These are phyloP conservation scores for Micrastur ruficollis DNA, from an alignment of 2,797 vertebrate species.

Conservation along the genomic window DNA sequence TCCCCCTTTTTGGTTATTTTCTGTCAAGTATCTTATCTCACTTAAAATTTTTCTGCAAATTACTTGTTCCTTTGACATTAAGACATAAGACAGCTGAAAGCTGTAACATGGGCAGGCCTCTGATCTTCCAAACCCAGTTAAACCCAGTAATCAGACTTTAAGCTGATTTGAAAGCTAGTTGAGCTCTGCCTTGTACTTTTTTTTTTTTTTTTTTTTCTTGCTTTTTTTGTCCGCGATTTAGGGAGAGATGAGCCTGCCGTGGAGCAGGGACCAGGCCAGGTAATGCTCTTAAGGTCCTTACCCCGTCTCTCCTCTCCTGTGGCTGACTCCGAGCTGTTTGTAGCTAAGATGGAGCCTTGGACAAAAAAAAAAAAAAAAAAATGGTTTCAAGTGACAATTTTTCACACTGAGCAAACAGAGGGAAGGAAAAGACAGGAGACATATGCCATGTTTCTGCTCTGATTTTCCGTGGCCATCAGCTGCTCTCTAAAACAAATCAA, in stretches of 20 bases:
- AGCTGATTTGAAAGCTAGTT: conserved; percentile 40
- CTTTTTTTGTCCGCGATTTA: conserved; percentile 26
- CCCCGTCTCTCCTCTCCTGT: neutral
- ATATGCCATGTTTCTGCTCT: neutral
- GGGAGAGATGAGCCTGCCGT: neutral
- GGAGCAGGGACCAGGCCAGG: conserved; percentile 3
- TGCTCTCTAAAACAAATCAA: neutral
- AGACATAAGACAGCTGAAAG: conserved; percentile 11
- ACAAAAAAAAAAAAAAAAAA: neutral
- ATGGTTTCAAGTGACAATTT: neutral
- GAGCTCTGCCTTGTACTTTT: conserved; percentile 13
- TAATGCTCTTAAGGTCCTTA: conserved; percentile 1
- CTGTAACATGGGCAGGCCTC: neutral
- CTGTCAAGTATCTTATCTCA: conserved; percentile 21
- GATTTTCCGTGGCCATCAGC: conserved; percentile 1
- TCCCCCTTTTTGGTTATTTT: neutral
- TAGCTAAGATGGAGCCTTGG: neutral
- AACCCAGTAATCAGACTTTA: conserved; percentile 48
- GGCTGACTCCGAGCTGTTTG: neutral
- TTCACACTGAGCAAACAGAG: neutral
- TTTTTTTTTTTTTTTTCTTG: no score
- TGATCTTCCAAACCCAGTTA: conserved; percentile 63
- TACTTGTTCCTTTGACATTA: conserved; percentile 44
- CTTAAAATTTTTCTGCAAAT: conserved; percentile 44
- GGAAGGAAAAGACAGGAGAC: neutral